Base-by-base conservation (phyloP, 1,140 invertebrate genomes). In the Phocides pigmalion region DNA sequence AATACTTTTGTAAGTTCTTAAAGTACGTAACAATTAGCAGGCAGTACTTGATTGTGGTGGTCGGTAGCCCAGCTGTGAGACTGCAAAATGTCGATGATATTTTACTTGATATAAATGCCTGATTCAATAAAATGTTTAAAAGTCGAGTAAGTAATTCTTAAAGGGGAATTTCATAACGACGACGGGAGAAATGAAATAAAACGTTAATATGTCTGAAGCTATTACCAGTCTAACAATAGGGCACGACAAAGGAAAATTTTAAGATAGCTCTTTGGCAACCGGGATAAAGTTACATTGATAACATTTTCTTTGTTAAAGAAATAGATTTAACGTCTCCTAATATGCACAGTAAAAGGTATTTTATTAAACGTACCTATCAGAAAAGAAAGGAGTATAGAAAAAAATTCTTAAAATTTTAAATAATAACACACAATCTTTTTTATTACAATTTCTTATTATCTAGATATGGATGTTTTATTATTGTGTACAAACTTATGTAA, bases 251-350 rank as follows among this genome's bases (percentile, higher is more conserved):
- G 81, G 75, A 75, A 81, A 82, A 82, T 76, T 81, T 74, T 80
- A 76, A 79, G 79, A 87, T 74, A 76, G 73, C 79, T 82, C 72
- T 72, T 72, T 72, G 70, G 66, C 50, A 72, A 74, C 66, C 66
- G 74, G 79, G 73, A 80, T 86, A 79, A 86, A 81, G 80, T 87
- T 89, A 84, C 82, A 78, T 69, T 76, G 76, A 80, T 74, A 66
- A 71, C 66, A 66, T 77, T 70, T 74, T 59, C 28, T 32, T 5
- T 11, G 9, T 2, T 22, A 11, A 32, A n/a, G 28, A 32, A 32
- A 11, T 32, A 32, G 28, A 3, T 32, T 32, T 32, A 32, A 11
- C n/a, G 5, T 32, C n/a, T 32, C 9, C 9, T 32, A 32, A 11
- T 32, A n/a, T 11, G n/a, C 28, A 11, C 28, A 4, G n/a, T 32